Evolutionary conservation across 2,113 vertebrate genomes (phyloP), one percentile per base, ranked within the genome.

Genomic region (Hemibagrus wyckioides): DNA sequence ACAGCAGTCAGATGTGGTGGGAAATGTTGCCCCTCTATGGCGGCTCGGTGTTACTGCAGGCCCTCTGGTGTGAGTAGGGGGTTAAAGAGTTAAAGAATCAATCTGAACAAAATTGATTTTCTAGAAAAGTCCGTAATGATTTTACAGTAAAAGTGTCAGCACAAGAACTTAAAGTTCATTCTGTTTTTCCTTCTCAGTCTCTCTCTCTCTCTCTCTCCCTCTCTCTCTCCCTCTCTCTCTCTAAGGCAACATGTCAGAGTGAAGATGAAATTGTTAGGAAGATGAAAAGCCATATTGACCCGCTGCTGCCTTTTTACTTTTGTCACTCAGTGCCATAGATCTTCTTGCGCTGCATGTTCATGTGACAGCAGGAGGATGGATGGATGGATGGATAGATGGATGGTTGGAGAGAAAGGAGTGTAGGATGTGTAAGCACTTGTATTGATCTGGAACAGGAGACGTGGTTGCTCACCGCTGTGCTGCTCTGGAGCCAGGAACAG

Each of bases 11-110:
- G 82, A 92, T 92, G 85, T 90, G 77, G 85, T 87, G 88, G 91
- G 90, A 89, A 91, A 92, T 83, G 88, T 88, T 85, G 91, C 90
- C 91, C 88, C 90, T 89, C 85, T 88, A 88, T 92, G 91, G 91
- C n/a, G 41, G 76, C 33, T 84, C 33, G 3, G 19, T 81, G 89
- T 71, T 84, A 92, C 80, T 91, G 85, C 91, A 87, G 71, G 48
- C 52, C 77, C 41, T 65, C 7, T 21, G 50, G 73, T 82, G 48
- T 44, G 71, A 83, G 33, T 28, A 25, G 59, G 57, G n/a, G 84
- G 59, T 82, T 44, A 82, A 63, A 19, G 57, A 39, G 86, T 25
- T 80, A 57, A 57, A 56, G 77, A 82, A 82, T 82, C 39, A 82
- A 30, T 82, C 57, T 82, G 80, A 44, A 84, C 52, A 73, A 41